Conservation (phyloP, 1,140 invertebrate species). For the Drosophila navojoa region DNA sequence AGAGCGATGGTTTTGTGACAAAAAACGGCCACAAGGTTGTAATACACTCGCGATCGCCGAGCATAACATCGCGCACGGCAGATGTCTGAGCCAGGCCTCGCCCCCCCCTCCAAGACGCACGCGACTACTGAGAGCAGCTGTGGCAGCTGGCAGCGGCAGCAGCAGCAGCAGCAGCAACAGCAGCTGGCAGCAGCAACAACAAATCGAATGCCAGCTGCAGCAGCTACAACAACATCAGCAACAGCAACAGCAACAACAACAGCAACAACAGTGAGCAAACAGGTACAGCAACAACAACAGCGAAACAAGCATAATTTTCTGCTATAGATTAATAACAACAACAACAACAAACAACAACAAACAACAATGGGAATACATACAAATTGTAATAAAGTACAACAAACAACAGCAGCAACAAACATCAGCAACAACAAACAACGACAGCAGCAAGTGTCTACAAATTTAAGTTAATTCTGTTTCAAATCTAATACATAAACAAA, state of each 20-base stretch:
- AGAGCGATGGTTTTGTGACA: constrained; percentile 91
- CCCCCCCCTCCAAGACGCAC: constrained; percentile 85
- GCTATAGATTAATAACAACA: constrained; percentile 68
- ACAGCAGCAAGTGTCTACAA: constrained; percentile 45
- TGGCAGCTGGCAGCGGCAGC: constrained; percentile 19
- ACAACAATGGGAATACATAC: constrained; percentile 13
- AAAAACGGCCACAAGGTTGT: constrained; percentile 95
- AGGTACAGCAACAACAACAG: constrained; percentile 53
- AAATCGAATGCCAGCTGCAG: not conserved
- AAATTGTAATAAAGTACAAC: constrained; percentile 14
- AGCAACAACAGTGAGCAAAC: constrained; percentile 52
- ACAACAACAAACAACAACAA: constrained; percentile 56
- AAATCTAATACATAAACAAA: not conserved
- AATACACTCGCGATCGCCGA: constrained; percentile 93
- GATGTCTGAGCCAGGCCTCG: constrained; percentile 90
- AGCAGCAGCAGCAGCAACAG: constrained; percentile 12
- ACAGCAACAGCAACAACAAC: constrained; percentile 42
- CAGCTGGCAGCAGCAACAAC: constrained; percentile 37
- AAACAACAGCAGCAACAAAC: constrained; percentile 39
- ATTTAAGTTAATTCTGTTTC: constrained; percentile 59
- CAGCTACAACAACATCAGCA: constrained; percentile 24
- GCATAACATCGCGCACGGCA: constrained; percentile 90
- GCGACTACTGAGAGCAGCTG: constrained; percentile 77
- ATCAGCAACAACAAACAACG: constrained; percentile 26
- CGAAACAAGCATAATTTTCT: constrained; percentile 76